Conservation (phyloP, 2,888 invertebrate species). For the Leucozona laternaria region DNA sequence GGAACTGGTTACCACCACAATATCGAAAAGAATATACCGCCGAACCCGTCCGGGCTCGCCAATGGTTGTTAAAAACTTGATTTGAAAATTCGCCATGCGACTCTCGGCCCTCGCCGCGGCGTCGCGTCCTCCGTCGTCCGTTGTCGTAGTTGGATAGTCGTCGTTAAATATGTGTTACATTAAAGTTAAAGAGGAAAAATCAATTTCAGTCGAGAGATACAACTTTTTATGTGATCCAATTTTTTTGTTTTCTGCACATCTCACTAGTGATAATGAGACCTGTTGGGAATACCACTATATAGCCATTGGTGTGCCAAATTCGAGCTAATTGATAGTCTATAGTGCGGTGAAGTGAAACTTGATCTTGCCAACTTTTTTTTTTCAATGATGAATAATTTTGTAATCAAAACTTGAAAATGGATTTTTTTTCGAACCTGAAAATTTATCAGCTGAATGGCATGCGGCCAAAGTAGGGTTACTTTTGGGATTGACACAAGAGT, state of each 20-base stretch:
- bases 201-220: constrained; percentile 36
- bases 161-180: constrained; percentile 64
- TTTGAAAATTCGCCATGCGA: constrained; percentile 57
- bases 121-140: no score
- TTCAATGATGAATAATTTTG: constrained; percentile 24
- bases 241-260: constrained; percentile 30
- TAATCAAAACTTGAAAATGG: constrained; percentile 59
- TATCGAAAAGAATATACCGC: constrained; percentile 32
- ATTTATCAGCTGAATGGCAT: constrained; percentile 18
- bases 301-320: constrained; percentile 55
- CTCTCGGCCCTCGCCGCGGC: constrained; percentile 11
- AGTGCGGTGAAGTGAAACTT: constrained; percentile 55
- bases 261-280: constrained; percentile 54
- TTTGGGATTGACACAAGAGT: neutral
- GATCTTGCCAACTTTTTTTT: constrained; percentile 30
- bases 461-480: constrained; percentile 10
- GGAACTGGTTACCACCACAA: constrained; percentile 60
- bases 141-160: neutral
- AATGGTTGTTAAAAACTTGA: constrained; percentile 46
- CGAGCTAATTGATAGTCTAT: constrained; percentile 55
- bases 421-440: constrained; percentile 1
- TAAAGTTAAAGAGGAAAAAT: constrained; percentile 41
- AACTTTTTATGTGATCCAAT: constrained; percentile 46
- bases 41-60: neutral
- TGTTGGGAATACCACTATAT: constrained; percentile 57